Evolutionary conservation across 2,888 invertebrate species (phyloP), one percentile per base, ranked within the genome.

Genomic region (Drosophila emarginata): DNA sequence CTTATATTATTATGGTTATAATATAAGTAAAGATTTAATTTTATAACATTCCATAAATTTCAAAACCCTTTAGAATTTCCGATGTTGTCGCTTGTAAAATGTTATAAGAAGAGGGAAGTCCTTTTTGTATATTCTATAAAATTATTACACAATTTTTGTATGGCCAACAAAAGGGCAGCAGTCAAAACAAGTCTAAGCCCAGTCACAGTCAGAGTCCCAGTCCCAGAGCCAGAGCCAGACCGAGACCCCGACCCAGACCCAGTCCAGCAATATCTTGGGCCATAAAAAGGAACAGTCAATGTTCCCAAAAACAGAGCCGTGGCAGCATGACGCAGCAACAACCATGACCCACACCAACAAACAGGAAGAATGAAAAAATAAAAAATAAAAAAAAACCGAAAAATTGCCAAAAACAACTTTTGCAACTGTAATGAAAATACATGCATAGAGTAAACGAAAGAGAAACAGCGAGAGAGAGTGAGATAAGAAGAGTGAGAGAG

Each of bases 341-440:
- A 90, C 89, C 89, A 90, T 89, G 89, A 89, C 89, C 89, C 89
- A 89, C 89, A 89, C 89, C 89, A 89, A 89, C 83, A 83, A 88
- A 75, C 75, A 82, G 76, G 77, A 79, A 78, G 71, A 67, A 66
- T 37, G 21, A 37, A 72, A 66, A 72, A 76, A 75, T 75, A 67
- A 70, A 64, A 66, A 67, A 60, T 64, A 59, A 71, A 73, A 66
- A 58, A 45, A 64, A 61, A 72, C 75, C 67, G 53, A 40, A 64
- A 70, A 77, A 78, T 61, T 14, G 72, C 72, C 64, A 76, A 64
- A 79, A 88, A 71, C 81, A 69, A 75, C 72, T 67, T 81, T 72
- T 79, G 71, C 66, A 73, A 76, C 73, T 80, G 83, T 83, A 74
- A 86, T 80, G 87, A 75, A 83, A 85, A 71, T 76, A 66, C 69